Conservation (phyloP, 1,140 invertebrate genomes). For the Drosophila burlai region DNA sequence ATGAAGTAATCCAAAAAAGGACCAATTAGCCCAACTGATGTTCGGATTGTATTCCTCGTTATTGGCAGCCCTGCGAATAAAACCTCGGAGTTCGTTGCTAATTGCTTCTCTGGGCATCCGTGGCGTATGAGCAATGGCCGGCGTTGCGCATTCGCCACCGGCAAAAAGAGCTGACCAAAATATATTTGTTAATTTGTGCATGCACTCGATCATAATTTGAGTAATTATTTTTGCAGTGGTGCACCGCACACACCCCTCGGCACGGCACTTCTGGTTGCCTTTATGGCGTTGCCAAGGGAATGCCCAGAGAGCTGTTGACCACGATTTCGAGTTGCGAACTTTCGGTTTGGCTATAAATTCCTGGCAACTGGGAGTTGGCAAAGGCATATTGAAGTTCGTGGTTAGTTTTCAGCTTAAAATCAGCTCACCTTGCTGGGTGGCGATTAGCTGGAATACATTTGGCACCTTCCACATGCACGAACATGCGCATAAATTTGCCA, state of each 20-base stretch:
- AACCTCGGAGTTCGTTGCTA: not conserved
- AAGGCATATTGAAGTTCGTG: not conserved
- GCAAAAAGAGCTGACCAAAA: slow-evolving; percentile 17
- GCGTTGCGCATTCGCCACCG: slow-evolving; percentile 6
- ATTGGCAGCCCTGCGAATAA: not conserved
- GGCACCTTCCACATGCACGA: slow-evolving; percentile 52
- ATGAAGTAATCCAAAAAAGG: not conserved
- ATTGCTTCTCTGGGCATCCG: slow-evolving; percentile 3
- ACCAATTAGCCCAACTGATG: not conserved
- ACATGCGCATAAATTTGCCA: slow-evolving; percentile 67
- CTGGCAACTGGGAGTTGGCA: not conserved
- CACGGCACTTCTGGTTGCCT: not conserved
- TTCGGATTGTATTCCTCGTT: not conserved
- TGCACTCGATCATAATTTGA: slow-evolving; percentile 64
- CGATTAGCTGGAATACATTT: slow-evolving; percentile 20
- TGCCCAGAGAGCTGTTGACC: slow-evolving; percentile 16
- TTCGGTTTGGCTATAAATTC: slow-evolving; percentile 21
- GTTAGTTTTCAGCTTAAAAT: slow-evolving; percentile 2
- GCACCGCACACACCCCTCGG: slow-evolving; percentile 3
- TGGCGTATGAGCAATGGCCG: slow-evolving; percentile 22
- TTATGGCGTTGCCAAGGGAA: slow-evolving; percentile 27
- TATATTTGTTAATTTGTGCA: slow-evolving; percentile 66
- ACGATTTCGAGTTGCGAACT: slow-evolving; percentile 17
- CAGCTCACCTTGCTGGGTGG: slow-evolving; percentile 6
- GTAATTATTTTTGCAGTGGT: slow-evolving; percentile 69